Percentiles rank a stretch among this genome's conserved stretches.
phyloP scores from a whole-genome alignment of 2,888 invertebrate species.

The Iselma pallidipennis region DNA sequence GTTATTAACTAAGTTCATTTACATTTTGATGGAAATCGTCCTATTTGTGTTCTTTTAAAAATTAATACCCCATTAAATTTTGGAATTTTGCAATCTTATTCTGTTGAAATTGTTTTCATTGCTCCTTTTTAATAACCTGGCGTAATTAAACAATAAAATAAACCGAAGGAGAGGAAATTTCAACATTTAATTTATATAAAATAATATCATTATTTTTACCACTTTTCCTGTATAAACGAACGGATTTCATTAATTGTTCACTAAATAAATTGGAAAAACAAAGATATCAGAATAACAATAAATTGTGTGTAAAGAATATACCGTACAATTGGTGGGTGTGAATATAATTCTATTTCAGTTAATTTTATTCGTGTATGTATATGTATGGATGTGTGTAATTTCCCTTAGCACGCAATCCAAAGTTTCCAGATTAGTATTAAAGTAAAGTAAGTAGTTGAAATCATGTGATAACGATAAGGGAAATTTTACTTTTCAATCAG shows the following conservation, averaged over 20 bases:
- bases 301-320: background rate
- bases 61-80: background rate
- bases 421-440: background rate
- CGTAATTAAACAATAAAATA: background rate
- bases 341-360: conserved; percentile 17
- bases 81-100: background rate
- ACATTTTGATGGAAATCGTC: background rate
- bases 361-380: conserved; percentile 16
- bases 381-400: conserved; percentile 3
- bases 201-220: too few relatives aligned
- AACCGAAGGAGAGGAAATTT: background rate
- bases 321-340: conserved; percentile 18
- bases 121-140: background rate
- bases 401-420: background rate
- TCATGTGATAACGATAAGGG: conserved; percentile 15
- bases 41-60: background rate
- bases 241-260: too few relatives aligned
- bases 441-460: conserved; percentile 2
- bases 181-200: too few relatives aligned
- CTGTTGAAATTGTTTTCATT: background rate
- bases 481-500: conserved; percentile 26
- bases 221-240: too few relatives aligned
- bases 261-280: background rate
- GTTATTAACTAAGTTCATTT: background rate
- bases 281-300: background rate